These are phyloP conservation scores for Chrysaora quinquecirrha DNA, from an alignment of 30 jellyfish, hydroid and myxozoan genomes.

Conservation along the genomic window DNA sequence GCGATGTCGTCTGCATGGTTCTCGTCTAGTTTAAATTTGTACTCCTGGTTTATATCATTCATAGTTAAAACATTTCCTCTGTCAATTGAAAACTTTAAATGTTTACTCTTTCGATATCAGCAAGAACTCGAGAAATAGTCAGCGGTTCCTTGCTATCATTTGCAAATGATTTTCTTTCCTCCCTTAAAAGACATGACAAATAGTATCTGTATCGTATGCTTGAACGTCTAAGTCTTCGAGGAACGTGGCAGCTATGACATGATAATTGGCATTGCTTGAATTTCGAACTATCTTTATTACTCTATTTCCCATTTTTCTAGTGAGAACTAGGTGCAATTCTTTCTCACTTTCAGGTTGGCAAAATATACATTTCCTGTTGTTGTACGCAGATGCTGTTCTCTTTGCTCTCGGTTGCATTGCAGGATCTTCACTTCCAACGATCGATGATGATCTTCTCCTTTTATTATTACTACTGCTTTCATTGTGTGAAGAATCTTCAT, in stretches of 20 bases:
- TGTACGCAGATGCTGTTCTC: slow-evolving; percentile 23
- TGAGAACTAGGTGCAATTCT: slow-evolving; percentile 5
- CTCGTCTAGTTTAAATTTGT: not conserved
- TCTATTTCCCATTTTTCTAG: slow-evolving; percentile 1
- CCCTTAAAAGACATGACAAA: slow-evolving; percentile 25
- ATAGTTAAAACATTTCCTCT: slow-evolving; percentile 13
- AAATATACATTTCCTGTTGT: slow-evolving; percentile 8
- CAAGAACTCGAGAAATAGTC: slow-evolving; percentile 17
- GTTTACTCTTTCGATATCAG: slow-evolving; percentile 10
- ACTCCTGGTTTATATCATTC: slow-evolving; percentile 1
- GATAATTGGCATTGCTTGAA: slow-evolving; percentile 12
- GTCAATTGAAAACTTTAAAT: slow-evolving; percentile 13
- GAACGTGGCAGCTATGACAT: slow-evolving; percentile 20
- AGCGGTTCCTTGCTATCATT: slow-evolving; percentile 17
- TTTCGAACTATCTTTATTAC: not conserved
- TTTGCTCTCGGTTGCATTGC: slow-evolving; percentile 13
- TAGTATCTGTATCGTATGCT: slow-evolving; percentile 34
- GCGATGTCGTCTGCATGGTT: slow-evolving; percentile 3
- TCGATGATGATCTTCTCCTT: slow-evolving; percentile 8
- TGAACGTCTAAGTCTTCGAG: slow-evolving; percentile 13
- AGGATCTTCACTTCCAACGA: slow-evolving; percentile 9
- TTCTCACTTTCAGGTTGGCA: slow-evolving; percentile 14
- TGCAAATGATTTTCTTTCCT: slow-evolving; percentile 21
- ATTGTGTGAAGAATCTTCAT: not conserved
- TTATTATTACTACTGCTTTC: slow-evolving; percentile 8